These are phyloP conservation scores for Chloroceryle amazona DNA, from an alignment of 2,797 vertebrate species.

Conservation along the genomic window DNA sequence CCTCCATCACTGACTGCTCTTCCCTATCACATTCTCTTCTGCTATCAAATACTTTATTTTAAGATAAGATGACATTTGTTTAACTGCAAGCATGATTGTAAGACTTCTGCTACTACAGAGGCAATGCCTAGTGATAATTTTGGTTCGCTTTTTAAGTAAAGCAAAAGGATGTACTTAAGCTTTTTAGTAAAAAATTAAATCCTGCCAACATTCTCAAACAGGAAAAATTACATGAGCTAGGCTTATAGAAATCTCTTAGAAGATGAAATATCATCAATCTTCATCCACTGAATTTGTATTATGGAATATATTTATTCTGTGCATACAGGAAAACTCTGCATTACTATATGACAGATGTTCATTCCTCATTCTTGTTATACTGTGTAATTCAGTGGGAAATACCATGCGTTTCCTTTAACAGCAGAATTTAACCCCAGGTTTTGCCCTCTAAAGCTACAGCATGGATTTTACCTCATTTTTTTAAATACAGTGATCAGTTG, in stretches of 20 bases:
- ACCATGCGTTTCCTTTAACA: not conserved
- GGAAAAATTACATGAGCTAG: not conserved
- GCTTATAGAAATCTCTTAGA: not conserved
- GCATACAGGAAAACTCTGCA: not conserved
- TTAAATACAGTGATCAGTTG: not conserved
- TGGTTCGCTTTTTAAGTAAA: constrained; percentile 42
- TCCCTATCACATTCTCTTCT: not conserved
- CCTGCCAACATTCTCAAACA: constrained; percentile 13
- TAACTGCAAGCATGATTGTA: not conserved
- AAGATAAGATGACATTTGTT: not conserved
- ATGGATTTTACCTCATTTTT: not conserved
- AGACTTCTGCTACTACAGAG: not conserved
- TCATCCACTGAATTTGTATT: not conserved
- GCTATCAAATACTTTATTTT: not conserved
- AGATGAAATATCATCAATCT: constrained; percentile 7
- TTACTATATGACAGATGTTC: constrained; percentile 1
- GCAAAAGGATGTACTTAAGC: not conserved
- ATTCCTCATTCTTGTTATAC: not conserved
- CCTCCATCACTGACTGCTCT: not conserved
- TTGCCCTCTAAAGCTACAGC: not conserved
- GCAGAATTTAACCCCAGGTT: not conserved
- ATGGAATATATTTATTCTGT: not conserved
- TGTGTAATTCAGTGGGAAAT: not conserved
- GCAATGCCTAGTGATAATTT: constrained; percentile 1
- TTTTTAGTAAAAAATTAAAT: constrained; percentile 40